Percentiles rank a stretch among this genome's conserved stretches.
Conservation (phyloP, 2,113 vertebrate species). For the Oreochromis tanganicae region DNA sequence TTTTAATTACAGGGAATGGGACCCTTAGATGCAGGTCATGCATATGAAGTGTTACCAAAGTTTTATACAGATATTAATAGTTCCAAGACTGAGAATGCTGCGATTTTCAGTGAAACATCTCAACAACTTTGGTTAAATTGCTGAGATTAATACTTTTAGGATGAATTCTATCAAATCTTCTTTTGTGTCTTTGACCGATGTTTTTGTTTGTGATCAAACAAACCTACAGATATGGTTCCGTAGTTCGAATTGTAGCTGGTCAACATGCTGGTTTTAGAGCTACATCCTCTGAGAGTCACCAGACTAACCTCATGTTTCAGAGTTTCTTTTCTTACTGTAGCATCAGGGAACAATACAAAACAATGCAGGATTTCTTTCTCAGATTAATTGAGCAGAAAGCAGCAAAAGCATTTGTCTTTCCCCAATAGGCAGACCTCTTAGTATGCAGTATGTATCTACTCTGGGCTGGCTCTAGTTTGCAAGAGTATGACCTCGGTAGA, state of each 20-base stretch:
- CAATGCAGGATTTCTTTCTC: background rate
- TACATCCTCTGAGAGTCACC: background rate
- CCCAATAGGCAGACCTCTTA: conserved; percentile 19
- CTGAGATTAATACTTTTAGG: background rate
- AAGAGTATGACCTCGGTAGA: conserved; percentile 43
- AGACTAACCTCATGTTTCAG: background rate
- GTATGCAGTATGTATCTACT: conserved; percentile 30
- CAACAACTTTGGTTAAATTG: background rate
- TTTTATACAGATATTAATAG: background rate
- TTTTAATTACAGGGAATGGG: background rate
- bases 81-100: background rate
- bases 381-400: conserved; percentile 47
- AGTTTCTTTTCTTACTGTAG: background rate
- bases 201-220: background rate
- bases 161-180: background rate
- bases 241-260: background rate
- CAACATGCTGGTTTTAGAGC: background rate
- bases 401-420: conserved; percentile 41
- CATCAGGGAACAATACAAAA: background rate
- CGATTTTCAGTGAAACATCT: background rate
- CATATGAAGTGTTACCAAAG: background rate
- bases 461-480: conserved; percentile 13
- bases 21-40: background rate
- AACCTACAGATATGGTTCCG: background rate
- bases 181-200: background rate